Base-by-base conservation (phyloP, 2,113 vertebrate species). In the Trematomus loennbergii region DNA sequence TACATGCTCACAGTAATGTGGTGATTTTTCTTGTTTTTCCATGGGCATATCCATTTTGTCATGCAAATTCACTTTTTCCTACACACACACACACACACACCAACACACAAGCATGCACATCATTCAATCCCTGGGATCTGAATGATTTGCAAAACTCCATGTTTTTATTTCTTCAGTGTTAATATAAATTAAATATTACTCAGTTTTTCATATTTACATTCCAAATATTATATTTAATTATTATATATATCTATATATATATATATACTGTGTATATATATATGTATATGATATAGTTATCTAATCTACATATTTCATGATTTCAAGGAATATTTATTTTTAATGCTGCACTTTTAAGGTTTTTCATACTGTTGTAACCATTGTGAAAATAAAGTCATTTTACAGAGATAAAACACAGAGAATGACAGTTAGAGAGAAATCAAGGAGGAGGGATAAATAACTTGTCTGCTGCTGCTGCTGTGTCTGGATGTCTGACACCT, bases 401-500 rank as follows among this genome's bases (percentile, higher is more conserved):
- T 22, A 10, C 29, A 52, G 16, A 33, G 52, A 72, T 43, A 25
- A 25, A n/a, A 54, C 43, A 22, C 49, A 46, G 2, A 59, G 46
- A 62, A 49, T 64, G n/a, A 33, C 17, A 61, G 16, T 12, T 9
- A 45, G 9, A 61, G 29, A 58, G 18, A 61, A 33, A 25, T 54
- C 46, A 84, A 76, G 72, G 78, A 67, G 63, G 36, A 7, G 36
- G 7, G 36, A 40, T 40, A 40, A 8, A 40, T 40, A 40, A 40
- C 36, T 40, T 40, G 36, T 36, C 78, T 84, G 84, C 78, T 17
- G 78, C 78, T 17, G 78, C 63, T 75, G 52, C 12, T 72, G 79
- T 67, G 85, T 81, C 90, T 91, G 86, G 59, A 33, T 79, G 91
- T 90, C 92, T 90, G 84, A 88, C 87, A 86, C 89, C 87, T 90